Base-by-base conservation (phyloP, 2,797 vertebrate species). In the Crypturellus tataupa region DNA sequence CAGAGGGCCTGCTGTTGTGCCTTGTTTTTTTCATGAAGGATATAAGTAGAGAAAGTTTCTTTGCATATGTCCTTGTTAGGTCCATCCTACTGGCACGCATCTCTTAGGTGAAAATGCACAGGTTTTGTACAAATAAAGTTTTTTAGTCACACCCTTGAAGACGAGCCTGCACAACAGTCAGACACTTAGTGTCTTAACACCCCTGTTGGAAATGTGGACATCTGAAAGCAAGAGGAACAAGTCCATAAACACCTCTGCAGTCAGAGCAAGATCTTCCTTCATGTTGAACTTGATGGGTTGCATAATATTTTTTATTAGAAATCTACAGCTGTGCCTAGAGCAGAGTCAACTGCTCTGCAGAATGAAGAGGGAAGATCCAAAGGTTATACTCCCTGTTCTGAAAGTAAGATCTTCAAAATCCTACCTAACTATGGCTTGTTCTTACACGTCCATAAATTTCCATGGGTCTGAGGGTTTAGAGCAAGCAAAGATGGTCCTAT, bases 11-110 rank as follows among this genome's bases (percentile, higher is more conserved):
- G 39, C 77, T 88, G 85, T 86, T 91, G 35, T 81, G 59, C 33
- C 69, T 68, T 92, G 64, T 5, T 82, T 88, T 91, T 91, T 87
- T 64, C 68, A 65, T 51, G 80, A 31, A 77, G 49, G 42, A 88
- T 62, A 23, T 35, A 90, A 94, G 62, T 8, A 93, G 89, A 70
- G 95, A 91, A 97, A 95, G 93, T 95, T 88, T 73, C 49, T 49
- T 63, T 83, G 33, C 0, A 1, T 75, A 94, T 80, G 87, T 90
- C 46, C 49, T n/a, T 58, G 40, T 40, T 35, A 1, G 4, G 39
- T 20, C 44, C 40, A 65, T 82, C 46, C 62, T 87, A 47, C 29
- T 82, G 56, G n/a, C 56, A 63, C 40, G 37, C 83, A 82, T 47
- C 58, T 89, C 78, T 80, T 80, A 42, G 49, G 68, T 80, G 60